Percentiles rank a stretch among this genome's conserved stretches.
phyloP scores from a whole-genome alignment of 1,140 invertebrate species.

The Brachionus calyciflorus region DNA sequence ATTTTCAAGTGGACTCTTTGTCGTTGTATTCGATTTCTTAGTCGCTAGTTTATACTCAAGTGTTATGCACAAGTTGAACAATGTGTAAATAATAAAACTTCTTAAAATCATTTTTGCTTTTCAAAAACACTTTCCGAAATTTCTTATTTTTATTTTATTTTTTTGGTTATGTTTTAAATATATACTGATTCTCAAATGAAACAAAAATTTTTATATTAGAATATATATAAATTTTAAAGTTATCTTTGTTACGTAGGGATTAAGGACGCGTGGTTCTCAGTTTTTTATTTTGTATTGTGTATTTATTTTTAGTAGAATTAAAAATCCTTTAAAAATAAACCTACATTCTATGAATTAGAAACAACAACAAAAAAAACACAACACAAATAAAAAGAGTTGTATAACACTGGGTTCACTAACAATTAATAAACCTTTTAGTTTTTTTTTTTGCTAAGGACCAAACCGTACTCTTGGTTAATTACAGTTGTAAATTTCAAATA shows the following conservation, averaged over 20 bases:
- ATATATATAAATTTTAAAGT: constrained; percentile 9
- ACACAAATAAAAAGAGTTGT: constrained; percentile 9
- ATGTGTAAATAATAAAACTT: too few relatives aligned
- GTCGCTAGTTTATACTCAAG: background rate
- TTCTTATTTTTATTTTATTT: background rate
- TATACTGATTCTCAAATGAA: background rate
- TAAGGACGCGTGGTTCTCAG: constrained; percentile 23
- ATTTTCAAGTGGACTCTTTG: background rate
- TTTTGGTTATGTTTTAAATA: too few relatives aligned
- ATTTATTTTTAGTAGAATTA: background rate
- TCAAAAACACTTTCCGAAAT: background rate
- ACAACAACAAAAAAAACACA: background rate
- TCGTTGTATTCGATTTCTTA: background rate
- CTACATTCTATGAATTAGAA: constrained; percentile 44
- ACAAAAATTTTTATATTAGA: background rate
- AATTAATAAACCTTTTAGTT: too few relatives aligned
- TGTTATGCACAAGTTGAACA: too few relatives aligned
- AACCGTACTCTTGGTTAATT: too few relatives aligned
- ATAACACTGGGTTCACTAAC: too few relatives aligned
- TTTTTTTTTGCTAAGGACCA: too few relatives aligned
- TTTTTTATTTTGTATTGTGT: constrained; percentile 1
- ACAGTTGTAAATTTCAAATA: constrained; percentile 7
- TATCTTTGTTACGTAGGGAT: constrained; percentile 16
- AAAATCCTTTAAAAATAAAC: constrained; percentile 24
- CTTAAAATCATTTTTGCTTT: background rate